Evolutionary conservation across 2,888 invertebrate genomes (phyloP).

Genomic region (Spisula subtruncata): DNA sequence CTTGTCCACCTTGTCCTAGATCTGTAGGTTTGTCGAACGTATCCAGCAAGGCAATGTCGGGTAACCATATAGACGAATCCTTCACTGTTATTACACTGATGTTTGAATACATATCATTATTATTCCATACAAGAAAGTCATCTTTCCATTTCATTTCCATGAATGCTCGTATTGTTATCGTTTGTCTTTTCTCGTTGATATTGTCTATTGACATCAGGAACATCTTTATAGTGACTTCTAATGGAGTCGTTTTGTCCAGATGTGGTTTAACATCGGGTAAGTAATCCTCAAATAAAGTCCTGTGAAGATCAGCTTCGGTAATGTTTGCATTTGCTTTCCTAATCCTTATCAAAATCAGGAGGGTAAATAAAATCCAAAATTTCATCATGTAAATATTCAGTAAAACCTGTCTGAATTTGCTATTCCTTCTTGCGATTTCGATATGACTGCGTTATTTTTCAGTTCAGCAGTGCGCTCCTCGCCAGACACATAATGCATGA

Average conservation of each 20-base stretch:
- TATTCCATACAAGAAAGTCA: conserved; percentile 18
- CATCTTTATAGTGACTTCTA: conserved; percentile 58
- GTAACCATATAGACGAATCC: conserved; percentile 64
- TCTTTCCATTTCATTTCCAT: conserved; percentile 70
- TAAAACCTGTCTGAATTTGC: too few relatives aligned
- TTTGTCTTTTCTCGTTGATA: conserved; percentile 69
- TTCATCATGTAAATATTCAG: too few relatives aligned
- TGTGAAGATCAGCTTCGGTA: conserved; percentile 55
- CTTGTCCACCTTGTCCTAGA: conserved; percentile 58
- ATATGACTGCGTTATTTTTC: too few relatives aligned
- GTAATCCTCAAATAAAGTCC: conserved; percentile 50
- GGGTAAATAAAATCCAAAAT: too few relatives aligned
- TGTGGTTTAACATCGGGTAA: conserved; percentile 60
- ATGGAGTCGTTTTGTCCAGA: conserved; percentile 31
- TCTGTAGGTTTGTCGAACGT: conserved; percentile 65
- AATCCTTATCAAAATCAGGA: too few relatives aligned
- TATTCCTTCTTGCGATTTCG: too few relatives aligned
- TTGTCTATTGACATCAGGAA: conserved; percentile 68
- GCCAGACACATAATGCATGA: too few relatives aligned
- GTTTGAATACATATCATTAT: conserved; percentile 39
- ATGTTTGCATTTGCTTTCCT: background rate
- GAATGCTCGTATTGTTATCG: conserved; percentile 60
- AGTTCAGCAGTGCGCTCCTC: too few relatives aligned
- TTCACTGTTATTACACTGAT: conserved; percentile 59
- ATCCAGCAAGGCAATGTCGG: conserved; percentile 61